phyloP scores from a whole-genome alignment of 2,113 vertebrate species.

The Colinus virginianus region DNA sequence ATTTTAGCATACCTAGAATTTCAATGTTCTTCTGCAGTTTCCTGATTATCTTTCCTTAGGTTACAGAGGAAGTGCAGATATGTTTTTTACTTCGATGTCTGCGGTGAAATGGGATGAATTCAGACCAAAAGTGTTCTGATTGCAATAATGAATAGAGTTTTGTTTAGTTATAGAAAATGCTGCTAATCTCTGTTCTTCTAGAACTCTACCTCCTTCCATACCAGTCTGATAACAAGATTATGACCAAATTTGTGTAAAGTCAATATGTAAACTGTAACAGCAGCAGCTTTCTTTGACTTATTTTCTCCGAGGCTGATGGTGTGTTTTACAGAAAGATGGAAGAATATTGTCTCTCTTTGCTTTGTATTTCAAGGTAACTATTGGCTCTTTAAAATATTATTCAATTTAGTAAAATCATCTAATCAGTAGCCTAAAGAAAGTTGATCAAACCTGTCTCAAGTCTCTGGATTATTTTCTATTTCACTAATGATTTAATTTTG shows the following conservation, averaged over 20 bases:
- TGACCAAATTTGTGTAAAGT: not conserved
- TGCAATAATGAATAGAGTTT: not conserved
- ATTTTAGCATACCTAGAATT: not conserved
- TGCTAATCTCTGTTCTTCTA: not conserved
- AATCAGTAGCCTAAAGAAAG: not conserved
- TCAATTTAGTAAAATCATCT: not conserved
- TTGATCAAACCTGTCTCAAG: not conserved
- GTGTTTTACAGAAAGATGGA: not conserved
- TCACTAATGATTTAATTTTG: conserved; percentile 44
- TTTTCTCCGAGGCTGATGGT: not conserved
- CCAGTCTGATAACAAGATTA: not conserved
- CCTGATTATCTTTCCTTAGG: not conserved
- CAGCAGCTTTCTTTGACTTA: not conserved
- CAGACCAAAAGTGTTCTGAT: not conserved
- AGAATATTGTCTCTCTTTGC: not conserved
- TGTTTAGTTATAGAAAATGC: not conserved
- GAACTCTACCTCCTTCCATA: not conserved
- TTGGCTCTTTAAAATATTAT: not conserved
- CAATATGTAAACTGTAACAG: not conserved
- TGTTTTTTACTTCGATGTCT: not conserved
- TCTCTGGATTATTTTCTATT: not conserved
- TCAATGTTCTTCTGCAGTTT: not conserved
- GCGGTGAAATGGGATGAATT: not conserved
- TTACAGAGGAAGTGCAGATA: not conserved
- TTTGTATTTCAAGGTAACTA: not conserved